phyloP scores from a whole-genome alignment of 2,888 invertebrate genomes.

The Brachynemurus nebulosus region DNA sequence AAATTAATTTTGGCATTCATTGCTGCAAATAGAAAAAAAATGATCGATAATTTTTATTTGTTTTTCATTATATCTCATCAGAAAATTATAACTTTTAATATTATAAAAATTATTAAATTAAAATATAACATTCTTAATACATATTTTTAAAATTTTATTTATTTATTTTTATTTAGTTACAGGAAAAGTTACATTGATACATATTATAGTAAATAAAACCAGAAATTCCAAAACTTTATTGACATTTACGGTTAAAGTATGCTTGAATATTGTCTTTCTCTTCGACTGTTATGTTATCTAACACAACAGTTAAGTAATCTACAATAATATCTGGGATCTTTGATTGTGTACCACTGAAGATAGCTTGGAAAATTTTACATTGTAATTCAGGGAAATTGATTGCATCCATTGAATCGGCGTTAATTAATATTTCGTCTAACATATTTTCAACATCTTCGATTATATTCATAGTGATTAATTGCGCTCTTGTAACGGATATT shows the following conservation, averaged over 20 bases:
- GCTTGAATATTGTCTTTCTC: background rate
- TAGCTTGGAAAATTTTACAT: background rate
- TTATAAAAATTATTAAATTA: no score
- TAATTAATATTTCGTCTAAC: background rate
- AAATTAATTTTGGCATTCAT: no score
- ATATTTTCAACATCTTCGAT: background rate
- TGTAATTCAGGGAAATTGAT: background rate
- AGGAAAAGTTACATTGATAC: no score
- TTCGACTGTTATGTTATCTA: background rate
- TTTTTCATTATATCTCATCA: no score
- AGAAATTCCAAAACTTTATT: no score
- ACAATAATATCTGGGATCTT: background rate
- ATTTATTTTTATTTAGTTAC: no score
- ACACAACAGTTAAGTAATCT: background rate
- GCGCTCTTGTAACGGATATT: background rate
- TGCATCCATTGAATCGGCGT: background rate
- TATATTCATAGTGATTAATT: background rate
- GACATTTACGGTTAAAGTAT: background rate
- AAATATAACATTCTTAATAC: no score
- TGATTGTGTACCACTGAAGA: background rate
- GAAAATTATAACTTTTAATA: no score
- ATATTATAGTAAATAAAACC: no score
- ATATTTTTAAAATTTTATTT: no score
- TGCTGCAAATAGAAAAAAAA: no score
- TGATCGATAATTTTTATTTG: no score